Base-by-base conservation (phyloP, 1,140 invertebrate species). In the Micrasema minimum region DNA sequence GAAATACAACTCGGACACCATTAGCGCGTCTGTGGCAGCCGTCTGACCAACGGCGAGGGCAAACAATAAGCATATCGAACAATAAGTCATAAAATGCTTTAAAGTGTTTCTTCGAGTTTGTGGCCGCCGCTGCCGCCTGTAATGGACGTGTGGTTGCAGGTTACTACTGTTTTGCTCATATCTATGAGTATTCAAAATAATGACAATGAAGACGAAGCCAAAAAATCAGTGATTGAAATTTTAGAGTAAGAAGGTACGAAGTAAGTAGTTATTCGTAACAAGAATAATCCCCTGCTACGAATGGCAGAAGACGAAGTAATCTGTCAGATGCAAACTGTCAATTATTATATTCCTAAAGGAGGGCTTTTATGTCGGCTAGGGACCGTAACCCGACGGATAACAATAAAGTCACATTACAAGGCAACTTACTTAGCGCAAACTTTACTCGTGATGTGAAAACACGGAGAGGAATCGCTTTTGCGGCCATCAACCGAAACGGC, bases 391-490 rank as follows among this genome's bases (percentile, higher is more conserved):
- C 71, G 66, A 50, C 65, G 71, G 59, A 72, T 69, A 72, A 72
- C 66, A 72, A 72, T 72, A 68, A 72, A 68, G 65, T 68, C 43
- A 72, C 71, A 72, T 55, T 62, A 61, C 64, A 37, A 66, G 43
- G 46, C 64, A 66, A 72, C 59, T 72, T 72, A 62, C 46, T 72
- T 64, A 62, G 51, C 55, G 65, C 35, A 55, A 66, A 66, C 50
- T 71, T 71, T 66, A 71, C 66, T 59, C 69, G 69, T 65, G 64
- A 55, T 72, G 64, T 45, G 37, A 11, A 43, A 43, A 43, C 57
- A 45, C 20, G 45, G 64, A 59, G 57, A 43, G 38, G 66, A 66
- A 59, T 66, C 62, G 62, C 18, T 71, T n/a, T 59, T 46, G 62
- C 69, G 35, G 45, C 62, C 69, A 38, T 51, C 61, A 31, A 65